Base-by-base conservation (phyloP, 2,888 invertebrate genomes). In the Gandaritis pyraliata region DNA sequence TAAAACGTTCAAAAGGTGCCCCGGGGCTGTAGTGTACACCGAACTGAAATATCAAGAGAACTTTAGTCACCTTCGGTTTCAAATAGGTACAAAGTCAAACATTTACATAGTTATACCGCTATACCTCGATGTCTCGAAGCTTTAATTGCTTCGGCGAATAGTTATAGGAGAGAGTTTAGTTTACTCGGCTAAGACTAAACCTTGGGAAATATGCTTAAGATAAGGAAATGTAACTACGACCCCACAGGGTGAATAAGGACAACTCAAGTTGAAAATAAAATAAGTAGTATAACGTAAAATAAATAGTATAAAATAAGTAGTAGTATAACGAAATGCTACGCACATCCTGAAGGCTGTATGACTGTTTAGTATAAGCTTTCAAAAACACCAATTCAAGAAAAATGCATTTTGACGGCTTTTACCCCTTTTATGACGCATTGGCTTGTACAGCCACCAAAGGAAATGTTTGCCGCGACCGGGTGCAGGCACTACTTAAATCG, bases 91-190 rank as follows among this genome's bases (percentile, higher is more conserved):
- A 58, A 68, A 70, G 65, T 65, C 55, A 64, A 70, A 68, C 60
- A 61, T 68, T 68, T 65, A 65, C 66, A 66, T 60, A 67, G 56
- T 58, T 64, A 59, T 46, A 49, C 54, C 58, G 60, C 57, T 58
- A 50, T 64, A 64, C 60, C 48, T 53, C 55, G 58, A 48, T 52
- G 53, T 58, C 59, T 64, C 59, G 57, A 57, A 62, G 61, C 59
- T 66, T 66, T 66, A 65, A 68, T 66, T 70, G 65, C 65, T 66
- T 65, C 54, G 61, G 56, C 50, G 56, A 64, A 64, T 70, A 68
- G 63, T 62, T 66, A 55, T 59, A 63, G 55, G 45, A 54, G 30
- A 54, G 58, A 57, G n/a, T n/a, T n/a, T n/a, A n/a, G 57, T 64
- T 68, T 60, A 61, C 60, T 45, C 36, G 12, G 58, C 50, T 56